These are phyloP conservation scores for Channa argus DNA, from an alignment of 2,113 vertebrate genomes.

Conservation along the genomic window DNA sequence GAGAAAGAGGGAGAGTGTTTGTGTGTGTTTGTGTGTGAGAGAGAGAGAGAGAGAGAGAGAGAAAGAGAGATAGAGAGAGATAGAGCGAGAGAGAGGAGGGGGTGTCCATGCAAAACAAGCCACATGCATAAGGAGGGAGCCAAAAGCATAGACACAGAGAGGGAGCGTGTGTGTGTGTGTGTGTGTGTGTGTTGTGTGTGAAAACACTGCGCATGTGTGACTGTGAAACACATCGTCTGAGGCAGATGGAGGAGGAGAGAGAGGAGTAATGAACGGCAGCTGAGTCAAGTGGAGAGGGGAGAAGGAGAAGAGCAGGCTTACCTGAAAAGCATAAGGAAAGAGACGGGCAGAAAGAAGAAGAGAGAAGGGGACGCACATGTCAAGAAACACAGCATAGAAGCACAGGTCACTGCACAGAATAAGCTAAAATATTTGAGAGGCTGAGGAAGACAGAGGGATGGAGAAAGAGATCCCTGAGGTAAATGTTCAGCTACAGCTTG, in stretches of 20 bases:
- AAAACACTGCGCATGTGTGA: slow-evolving; percentile 76
- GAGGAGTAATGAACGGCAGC: slow-evolving; percentile 65
- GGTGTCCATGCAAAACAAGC: slow-evolving; percentile 60
- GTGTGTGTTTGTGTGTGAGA: slow-evolving; percentile 24
- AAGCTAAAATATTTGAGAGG: slow-evolving; percentile 20
- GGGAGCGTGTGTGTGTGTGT: slow-evolving; percentile 35
- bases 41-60: slow-evolving; percentile 29
- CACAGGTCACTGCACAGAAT: slow-evolving; percentile 35
- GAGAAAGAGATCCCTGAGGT: slow-evolving; percentile 40
- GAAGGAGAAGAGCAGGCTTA: slow-evolving; percentile 32
- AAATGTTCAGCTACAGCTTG: slow-evolving; percentile 32
- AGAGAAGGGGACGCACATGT: not conserved
- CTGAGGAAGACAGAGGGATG: slow-evolving; percentile 31
- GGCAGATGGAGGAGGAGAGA: slow-evolving; percentile 64
- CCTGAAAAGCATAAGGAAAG: slow-evolving; percentile 36
- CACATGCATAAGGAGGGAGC: slow-evolving; percentile 69
- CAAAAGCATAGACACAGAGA: slow-evolving; percentile 62
- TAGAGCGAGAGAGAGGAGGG: slow-evolving; percentile 26
- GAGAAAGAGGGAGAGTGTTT: slow-evolving; percentile 47
- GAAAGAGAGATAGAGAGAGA: slow-evolving; percentile 34
- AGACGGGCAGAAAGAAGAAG: slow-evolving; percentile 9
- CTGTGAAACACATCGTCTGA: slow-evolving; percentile 63
- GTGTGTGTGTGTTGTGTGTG: slow-evolving; percentile 55
- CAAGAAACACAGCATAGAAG: slow-evolving; percentile 21
- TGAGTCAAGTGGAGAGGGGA: slow-evolving; percentile 47